phyloP scores from a whole-genome alignment of 2,888 invertebrate genomes.

The Capitulum mitella region DNA sequence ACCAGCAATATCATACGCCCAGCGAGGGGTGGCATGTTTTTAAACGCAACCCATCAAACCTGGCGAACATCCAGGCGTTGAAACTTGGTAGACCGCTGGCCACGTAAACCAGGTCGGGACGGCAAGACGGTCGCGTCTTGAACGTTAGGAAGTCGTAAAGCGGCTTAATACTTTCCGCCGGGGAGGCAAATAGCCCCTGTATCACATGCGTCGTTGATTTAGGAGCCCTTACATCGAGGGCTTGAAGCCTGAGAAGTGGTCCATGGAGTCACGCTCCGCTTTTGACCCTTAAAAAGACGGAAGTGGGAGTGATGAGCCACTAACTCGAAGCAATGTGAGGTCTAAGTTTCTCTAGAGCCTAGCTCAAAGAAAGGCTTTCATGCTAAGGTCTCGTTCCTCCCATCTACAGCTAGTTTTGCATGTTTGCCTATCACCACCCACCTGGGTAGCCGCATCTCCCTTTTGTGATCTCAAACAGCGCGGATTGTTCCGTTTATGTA shows the following conservation, averaged over 20 bases:
- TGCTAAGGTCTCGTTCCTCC: too few relatives aligned
- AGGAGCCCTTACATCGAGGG: neutral
- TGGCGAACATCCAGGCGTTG: neutral
- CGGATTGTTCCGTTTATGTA: too few relatives aligned
- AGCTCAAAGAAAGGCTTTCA: too few relatives aligned
- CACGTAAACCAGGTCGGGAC: neutral
- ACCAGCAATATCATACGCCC: neutral
- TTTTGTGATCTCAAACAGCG: too few relatives aligned
- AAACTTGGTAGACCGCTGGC: neutral
- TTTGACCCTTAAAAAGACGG: neutral
- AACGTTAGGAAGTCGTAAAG: conserved; percentile 8
- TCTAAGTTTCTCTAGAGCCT: too few relatives aligned
- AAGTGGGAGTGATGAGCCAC: too few relatives aligned
- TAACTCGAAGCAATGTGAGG: too few relatives aligned
- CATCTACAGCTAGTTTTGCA: too few relatives aligned
- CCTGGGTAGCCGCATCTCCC: too few relatives aligned
- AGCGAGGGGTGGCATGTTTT: neutral
- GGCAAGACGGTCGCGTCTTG: neutral
- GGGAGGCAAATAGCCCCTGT: neutral
- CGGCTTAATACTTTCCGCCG: neutral
- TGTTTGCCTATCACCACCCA: too few relatives aligned
- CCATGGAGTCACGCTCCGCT: neutral
- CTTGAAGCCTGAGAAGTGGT: neutral
- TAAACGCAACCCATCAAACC: neutral
- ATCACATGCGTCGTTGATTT: neutral